These are phyloP conservation scores for Champsocephalus esox DNA, from an alignment of 2,797 vertebrate species.

Conservation along the genomic window DNA sequence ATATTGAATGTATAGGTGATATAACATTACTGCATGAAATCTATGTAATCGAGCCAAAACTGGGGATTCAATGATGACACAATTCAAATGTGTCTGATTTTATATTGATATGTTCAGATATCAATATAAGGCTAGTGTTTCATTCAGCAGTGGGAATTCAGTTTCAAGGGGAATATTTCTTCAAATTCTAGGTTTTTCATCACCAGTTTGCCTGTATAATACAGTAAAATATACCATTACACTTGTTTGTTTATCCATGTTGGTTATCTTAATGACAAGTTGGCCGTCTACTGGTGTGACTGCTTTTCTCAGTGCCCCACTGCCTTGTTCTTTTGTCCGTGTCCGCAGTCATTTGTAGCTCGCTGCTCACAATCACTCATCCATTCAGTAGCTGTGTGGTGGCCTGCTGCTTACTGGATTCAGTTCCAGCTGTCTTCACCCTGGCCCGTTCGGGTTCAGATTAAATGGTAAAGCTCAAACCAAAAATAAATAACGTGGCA, in stretches of 20 bases:
- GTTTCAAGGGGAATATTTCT: neutral
- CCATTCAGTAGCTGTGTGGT: slow-evolving; percentile 53
- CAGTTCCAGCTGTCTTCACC: slow-evolving; percentile 48
- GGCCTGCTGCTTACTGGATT: slow-evolving; percentile 63
- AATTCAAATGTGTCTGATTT: neutral
- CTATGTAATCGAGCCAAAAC: neutral
- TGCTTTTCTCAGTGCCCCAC: slow-evolving; percentile 36
- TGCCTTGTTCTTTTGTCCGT: slow-evolving; percentile 52
- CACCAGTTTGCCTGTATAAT: neutral
- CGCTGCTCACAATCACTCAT: slow-evolving; percentile 60
- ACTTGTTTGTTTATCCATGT: slow-evolving; percentile 14
- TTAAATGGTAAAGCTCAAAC: neutral
- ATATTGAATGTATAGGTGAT: neutral
- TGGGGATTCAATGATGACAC: neutral
- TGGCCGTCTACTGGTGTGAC: slow-evolving; percentile 10
- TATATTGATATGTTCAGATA: slow-evolving; percentile 3
- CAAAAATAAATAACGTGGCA: neutral
- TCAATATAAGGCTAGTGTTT: neutral
- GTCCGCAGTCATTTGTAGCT: slow-evolving; percentile 70
- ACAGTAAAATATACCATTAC: neutral
- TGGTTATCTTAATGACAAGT: slow-evolving; percentile 16
- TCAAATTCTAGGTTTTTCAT: neutral
- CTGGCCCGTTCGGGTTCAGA: slow-evolving; percentile 5
- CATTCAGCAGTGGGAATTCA: neutral
- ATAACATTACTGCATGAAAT: neutral